Conservation (phyloP, 2,113 vertebrate genomes). For the Vombatus ursinus region DNA sequence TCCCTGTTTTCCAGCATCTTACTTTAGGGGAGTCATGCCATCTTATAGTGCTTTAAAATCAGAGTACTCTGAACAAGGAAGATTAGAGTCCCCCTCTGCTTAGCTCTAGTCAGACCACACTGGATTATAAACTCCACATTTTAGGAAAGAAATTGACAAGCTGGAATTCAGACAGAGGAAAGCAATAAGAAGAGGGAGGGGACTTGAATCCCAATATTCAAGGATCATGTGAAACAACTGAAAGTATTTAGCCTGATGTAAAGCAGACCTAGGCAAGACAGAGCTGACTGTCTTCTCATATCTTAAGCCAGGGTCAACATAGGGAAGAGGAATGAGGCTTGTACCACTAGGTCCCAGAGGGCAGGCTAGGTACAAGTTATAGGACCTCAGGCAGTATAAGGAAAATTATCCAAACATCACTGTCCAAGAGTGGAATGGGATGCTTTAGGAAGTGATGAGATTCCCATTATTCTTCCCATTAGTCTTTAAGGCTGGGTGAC, state of each 20-base stretch:
- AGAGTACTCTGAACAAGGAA: not conserved
- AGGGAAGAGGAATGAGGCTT: not conserved
- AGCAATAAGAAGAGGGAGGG: not conserved
- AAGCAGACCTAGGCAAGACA: not conserved
- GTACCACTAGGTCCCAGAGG: not conserved
- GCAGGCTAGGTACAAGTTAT: not conserved
- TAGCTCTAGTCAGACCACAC: not conserved
- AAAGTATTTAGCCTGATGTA: not conserved
- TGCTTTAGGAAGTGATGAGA: not conserved
- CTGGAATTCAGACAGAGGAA: not conserved
- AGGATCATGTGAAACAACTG: not conserved
- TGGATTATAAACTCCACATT: not conserved
- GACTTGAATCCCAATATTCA: not conserved
- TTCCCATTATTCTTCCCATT: not conserved
- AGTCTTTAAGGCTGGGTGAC: not conserved
- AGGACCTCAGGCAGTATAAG: not conserved
- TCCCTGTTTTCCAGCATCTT: not conserved
- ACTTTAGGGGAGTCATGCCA: not conserved
- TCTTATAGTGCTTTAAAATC: not conserved
- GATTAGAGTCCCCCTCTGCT: not conserved
- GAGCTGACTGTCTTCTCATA: not conserved
- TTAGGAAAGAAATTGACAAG: not conserved
- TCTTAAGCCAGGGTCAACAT: not conserved
- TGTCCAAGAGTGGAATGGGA: not conserved
- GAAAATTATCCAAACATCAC: not conserved